Base-by-base conservation (phyloP, 2,797 vertebrate species). In the Semotilus atromaculatus region DNA sequence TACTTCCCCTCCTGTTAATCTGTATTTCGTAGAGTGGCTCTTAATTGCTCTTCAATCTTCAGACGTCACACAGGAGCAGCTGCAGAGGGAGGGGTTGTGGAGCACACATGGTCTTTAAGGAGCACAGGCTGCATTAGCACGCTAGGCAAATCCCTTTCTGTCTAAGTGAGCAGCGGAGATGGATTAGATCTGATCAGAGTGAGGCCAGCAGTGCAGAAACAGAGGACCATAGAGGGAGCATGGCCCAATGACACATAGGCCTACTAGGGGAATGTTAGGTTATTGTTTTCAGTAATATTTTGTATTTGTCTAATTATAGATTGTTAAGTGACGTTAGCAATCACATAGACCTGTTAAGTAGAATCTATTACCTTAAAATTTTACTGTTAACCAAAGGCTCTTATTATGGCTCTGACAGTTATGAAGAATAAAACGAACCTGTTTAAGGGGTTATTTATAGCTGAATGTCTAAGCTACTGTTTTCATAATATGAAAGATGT, bases 1-100 rank as follows among this genome's bases (percentile, higher is more conserved):
- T 75, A 64, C 72, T 76, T 83, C 51, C 81, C 58, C 19, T 58
- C 45, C 51, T 73, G 26, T 31, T 86, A 89, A 86, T 90, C 86
- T 83, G 80, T 86, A 83, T 88, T 87, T 85, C 29, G 45, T 67
- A 66, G 82, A 86, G 86, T 74, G 76, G 82, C 76, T 90, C 40
- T 68, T 86, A 88, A 90, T 88, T 87, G 86, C 87, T 83, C 82
- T 90, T 86, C 86, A 90, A 86, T 88, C 82, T 88, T 86, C 81
- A 77, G 64, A 90, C 40, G 45, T 48, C 36, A 31, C 16, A 14
- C 29, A 64, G 58, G 43, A 84, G 58, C 43, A 64, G 31, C 84
- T 51, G 79, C 62, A 38, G 53, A 62, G 67, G 83, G 45, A 45
- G 86, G 71, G n/a, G 51, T 55, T 82, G 34, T 11, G 19, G 71